These are phyloP conservation scores for Sphyrna mokarran DNA, from an alignment of 2,113 vertebrate genomes.

Conservation along the genomic window DNA sequence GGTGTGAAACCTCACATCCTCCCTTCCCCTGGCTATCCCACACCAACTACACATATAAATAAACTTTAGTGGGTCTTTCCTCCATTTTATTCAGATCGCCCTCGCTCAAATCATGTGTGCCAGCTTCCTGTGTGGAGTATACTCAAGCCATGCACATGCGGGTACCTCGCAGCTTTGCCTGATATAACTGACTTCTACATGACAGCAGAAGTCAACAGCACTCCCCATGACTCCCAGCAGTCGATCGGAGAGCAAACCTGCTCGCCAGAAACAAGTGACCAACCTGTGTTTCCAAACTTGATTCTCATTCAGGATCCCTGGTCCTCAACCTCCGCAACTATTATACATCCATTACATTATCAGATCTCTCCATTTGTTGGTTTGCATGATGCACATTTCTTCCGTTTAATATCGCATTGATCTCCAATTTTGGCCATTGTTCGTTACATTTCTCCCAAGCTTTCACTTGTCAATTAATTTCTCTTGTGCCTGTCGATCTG, in stretches of 20 bases:
- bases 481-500: neutral
- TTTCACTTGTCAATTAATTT: neutral
- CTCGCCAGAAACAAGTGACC: neutral
- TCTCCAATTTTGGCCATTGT: neutral
- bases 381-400: neutral
- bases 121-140: slow-evolving; percentile 43
- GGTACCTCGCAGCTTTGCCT: neutral
- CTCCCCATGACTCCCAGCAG: neutral
- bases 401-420: neutral
- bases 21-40: too few relatives aligned
- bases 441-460: neutral
- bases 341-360: neutral
- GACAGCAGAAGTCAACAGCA: neutral
- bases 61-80: neutral
- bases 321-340: neutral
- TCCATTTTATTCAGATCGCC: neutral
- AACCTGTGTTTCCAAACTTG: neutral
- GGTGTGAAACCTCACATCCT: slow-evolving; percentile 47
- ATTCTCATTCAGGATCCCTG: neutral
- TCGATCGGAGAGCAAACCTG: neutral
- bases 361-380: neutral
- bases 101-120: slow-evolving; percentile 50
- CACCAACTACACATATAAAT: neutral
- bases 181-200: slow-evolving; percentile 10
- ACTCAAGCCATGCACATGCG: neutral